Evolutionary conservation across 2,797 vertebrate species (phyloP).

Genomic region (Syngnathus acus): DNA sequence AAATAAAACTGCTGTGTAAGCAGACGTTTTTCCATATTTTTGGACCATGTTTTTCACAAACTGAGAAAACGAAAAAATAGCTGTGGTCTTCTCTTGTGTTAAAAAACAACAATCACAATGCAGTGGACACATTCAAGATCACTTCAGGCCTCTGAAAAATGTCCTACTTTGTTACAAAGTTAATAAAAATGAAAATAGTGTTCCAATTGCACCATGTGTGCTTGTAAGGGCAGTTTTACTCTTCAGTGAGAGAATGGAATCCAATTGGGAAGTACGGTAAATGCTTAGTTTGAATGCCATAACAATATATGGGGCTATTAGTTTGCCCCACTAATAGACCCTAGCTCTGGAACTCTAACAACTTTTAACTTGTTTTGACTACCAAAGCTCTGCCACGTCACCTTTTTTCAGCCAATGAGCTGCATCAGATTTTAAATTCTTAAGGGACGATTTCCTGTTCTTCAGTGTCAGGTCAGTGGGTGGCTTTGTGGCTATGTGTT

Average conservation of each 20-base stretch:
- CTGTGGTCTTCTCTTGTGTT: not conserved
- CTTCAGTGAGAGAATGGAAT: not conserved
- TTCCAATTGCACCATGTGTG: not conserved
- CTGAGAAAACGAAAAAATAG: not conserved
- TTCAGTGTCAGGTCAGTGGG: conserved; percentile 30
- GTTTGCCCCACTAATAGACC: not conserved
- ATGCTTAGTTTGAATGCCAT: not conserved
- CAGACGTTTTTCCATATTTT: not conserved
- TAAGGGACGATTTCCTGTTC: conserved; percentile 32
- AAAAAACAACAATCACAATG: not conserved
- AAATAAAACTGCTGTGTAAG: not conserved
- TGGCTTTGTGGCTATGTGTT: conserved; percentile 46
- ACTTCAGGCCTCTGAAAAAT: not conserved
- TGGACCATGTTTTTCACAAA: not conserved
- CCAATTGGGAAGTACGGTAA: not conserved
- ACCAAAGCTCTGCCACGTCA: conserved; percentile 15
- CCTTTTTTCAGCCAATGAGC: conserved; percentile 8
- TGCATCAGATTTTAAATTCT: conserved; percentile 12
- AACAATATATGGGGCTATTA: not conserved
- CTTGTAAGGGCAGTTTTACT: not conserved
- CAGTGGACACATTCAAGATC: not conserved
- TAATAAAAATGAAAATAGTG: not conserved
- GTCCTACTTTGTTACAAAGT: not conserved
- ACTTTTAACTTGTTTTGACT: not conserved
- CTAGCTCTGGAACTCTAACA: not conserved